Evolutionary conservation across 1,140 invertebrate genomes (phyloP).

Genomic region (Odontomachus brunneus): DNA sequence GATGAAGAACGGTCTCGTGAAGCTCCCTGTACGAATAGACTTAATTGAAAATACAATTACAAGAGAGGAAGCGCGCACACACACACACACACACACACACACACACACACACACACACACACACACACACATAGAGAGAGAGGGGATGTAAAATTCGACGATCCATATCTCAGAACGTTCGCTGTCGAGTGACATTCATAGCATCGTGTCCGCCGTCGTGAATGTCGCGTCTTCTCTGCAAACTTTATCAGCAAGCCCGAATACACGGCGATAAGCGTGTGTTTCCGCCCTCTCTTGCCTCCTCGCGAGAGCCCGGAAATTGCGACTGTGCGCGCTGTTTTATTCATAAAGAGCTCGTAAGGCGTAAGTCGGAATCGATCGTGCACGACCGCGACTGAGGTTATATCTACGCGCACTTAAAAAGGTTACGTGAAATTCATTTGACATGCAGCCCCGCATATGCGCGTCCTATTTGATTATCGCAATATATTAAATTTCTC

Average conservation of each 20-base stretch:
- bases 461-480: background rate
- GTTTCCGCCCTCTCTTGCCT: no score
- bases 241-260: conserved; percentile 24
- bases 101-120: no score
- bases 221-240: conserved; percentile 2
- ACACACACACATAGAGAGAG: no score
- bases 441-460: background rate
- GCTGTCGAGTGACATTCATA: background rate
- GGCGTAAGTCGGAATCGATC: conserved; percentile 44
- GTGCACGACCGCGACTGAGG: background rate
- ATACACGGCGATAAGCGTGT: background rate
- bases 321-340: conserved; percentile 33
- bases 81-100: no score
- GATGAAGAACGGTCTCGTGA: no score
- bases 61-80: no score
- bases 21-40: no score
- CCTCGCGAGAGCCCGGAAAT: conserved; percentile 22
- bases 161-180: no score
- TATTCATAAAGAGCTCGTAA: conserved; percentile 40
- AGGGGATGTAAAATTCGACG: no score
- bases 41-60: no score
- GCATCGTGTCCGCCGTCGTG: background rate
- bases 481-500: background rate
- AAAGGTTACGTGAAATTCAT: conserved; percentile 41
- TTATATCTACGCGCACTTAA: conserved; percentile 12